Evolutionary conservation across 2,888 invertebrate species (phyloP).

Genomic region (Ophion ellenae): DNA sequence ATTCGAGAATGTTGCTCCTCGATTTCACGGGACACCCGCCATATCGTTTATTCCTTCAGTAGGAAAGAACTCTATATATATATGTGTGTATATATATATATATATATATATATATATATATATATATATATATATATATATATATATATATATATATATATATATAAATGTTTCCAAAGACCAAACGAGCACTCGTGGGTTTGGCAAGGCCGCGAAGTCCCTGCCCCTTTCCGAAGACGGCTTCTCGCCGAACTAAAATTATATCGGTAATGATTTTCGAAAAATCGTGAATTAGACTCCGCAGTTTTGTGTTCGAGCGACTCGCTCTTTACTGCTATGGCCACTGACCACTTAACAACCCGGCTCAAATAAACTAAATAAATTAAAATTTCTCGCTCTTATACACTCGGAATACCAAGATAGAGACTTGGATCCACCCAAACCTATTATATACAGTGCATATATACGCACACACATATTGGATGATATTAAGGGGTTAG

Average conservation of each 20-base stretch:
- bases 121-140: slow-evolving; percentile 16
- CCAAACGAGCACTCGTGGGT: slow-evolving; percentile 45
- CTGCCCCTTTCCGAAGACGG: slow-evolving; percentile 43
- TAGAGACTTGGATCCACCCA: slow-evolving; percentile 26
- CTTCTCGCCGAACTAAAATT: slow-evolving; percentile 43
- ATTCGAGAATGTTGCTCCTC: slow-evolving; percentile 65
- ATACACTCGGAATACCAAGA: slow-evolving; percentile 22
- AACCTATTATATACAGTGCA: not conserved
- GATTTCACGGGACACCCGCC: slow-evolving; percentile 66
- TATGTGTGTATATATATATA: slow-evolving; percentile 13
- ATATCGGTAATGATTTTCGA: slow-evolving; percentile 63
- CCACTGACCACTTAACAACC: slow-evolving; percentile 51
- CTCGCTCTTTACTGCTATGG: slow-evolving; percentile 13
- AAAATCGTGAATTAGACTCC: slow-evolving; percentile 62
- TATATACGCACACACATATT: too few relatives aligned
- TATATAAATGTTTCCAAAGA: slow-evolving; percentile 22
- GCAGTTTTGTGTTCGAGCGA: slow-evolving; percentile 21
- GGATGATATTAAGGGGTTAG: too few relatives aligned
- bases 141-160: not conserved
- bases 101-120: not conserved
- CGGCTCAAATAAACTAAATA: slow-evolving; percentile 49
- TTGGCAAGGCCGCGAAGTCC: slow-evolving; percentile 46
- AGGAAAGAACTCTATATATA: slow-evolving; percentile 28
- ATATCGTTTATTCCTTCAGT: slow-evolving; percentile 59
- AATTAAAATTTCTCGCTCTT: slow-evolving; percentile 46